Evolutionary conservation across 2,113 vertebrate species (phyloP), one percentile per base, ranked within the genome.

Genomic region (Spheniscus mendiculus): DNA sequence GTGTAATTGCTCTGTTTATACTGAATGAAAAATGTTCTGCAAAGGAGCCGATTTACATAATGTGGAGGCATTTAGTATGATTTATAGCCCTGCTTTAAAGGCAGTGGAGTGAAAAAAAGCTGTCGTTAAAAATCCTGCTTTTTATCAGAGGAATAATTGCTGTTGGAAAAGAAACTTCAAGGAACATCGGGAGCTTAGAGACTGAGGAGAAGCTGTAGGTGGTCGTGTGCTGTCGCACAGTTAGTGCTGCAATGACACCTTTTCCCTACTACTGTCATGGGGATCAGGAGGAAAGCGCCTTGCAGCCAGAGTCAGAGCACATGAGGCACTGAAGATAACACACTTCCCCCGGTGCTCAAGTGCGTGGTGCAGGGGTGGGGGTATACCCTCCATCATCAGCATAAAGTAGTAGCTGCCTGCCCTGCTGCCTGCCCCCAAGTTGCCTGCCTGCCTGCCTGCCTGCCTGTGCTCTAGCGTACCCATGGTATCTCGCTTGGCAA

Each of bases 11-110:
- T 94, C 77, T 95, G 73, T 96, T 95, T 79, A 49, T 72, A 82
- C 38, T 63, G 65, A 78, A 78, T 83, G 69, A 97, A 93, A 95
- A 96, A 95, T 87, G 47, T 90, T 92, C 92, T 91, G 88, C 55
- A 92, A 94, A 87, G 15, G 42, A 97, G 40, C 38, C 72, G 49
- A 92, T 95, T 96, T 92, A 53, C 87, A 96, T 95, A 92, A 89
- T 65, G 56, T 78, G 45, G 52, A 95, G 65, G 40, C 73, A 95
- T 91, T 96, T 93, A 74, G 44, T 90, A 84, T 97, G 89, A 96
- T 95, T 94, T 95, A 96, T 92, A 76, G 62, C 18, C 58, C 79
- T 95, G 62, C 42, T 95, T 74, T 82, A 91, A 74, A 92, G 55
- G 59, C 18, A 10, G 66, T 49, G 52, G 47, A 81, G 83, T 89